Evolutionary conservation across 2,888 invertebrate species (phyloP).

Genomic region (Philhelius pedissequus): DNA sequence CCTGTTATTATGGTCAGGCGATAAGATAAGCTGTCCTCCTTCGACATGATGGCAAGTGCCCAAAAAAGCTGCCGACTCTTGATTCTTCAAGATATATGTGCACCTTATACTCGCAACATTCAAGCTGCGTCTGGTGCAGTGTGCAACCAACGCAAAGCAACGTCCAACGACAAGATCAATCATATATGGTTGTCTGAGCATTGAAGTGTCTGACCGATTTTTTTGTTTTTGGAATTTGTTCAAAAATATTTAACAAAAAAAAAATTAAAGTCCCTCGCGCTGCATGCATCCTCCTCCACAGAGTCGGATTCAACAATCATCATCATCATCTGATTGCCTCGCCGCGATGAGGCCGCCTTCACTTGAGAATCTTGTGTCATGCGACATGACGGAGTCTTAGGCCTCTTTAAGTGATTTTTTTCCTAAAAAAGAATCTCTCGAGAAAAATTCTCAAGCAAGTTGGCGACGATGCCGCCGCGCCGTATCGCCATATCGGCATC

Average conservation of each 20-base stretch:
- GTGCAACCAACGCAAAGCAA: neutral
- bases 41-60: constrained; percentile 68
- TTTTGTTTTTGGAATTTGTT: constrained; percentile 55
- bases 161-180: constrained; percentile 72
- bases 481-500: neutral
- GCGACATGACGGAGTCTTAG: constrained; percentile 53
- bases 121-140: constrained; percentile 30
- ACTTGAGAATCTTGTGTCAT: constrained; percentile 54
- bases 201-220: constrained; percentile 72
- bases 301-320: neutral
- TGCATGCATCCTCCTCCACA: constrained; percentile 1
- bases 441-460: constrained; percentile 30
- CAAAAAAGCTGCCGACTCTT: constrained; percentile 51
- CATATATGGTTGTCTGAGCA: constrained; percentile 76
- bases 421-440: constrained; percentile 47
- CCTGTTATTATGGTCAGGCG: constrained; percentile 64
- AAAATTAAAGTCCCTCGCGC: neutral
- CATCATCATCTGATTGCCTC: constrained; percentile 5
- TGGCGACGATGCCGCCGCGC: constrained; percentile 20
- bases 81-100: constrained; percentile 4
- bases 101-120: neutral
- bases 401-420: constrained; percentile 57
- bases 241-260: constrained; percentile 16
- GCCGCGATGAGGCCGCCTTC: constrained; percentile 62
- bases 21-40: constrained; percentile 69